Conservation (phyloP, 2,113 vertebrate genomes). For the Cisticola juncidis region DNA sequence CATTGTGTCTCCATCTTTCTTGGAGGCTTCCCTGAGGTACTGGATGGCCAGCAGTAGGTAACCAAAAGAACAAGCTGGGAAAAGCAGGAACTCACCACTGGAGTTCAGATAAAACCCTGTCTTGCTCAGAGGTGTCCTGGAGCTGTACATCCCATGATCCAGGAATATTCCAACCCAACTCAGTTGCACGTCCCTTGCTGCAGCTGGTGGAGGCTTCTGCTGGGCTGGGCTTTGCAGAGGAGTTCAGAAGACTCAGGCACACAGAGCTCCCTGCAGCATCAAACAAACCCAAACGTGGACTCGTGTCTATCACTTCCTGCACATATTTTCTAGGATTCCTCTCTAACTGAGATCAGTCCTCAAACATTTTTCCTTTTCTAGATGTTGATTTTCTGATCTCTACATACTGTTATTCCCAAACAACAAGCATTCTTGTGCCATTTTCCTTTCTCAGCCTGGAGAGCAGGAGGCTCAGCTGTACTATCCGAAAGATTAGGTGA, state of each 20-base stretch:
- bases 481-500: background rate
- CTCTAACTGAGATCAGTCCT: background rate
- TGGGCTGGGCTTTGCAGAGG: background rate
- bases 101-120: background rate
- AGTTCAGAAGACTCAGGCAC: background rate
- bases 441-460: background rate
- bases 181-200: background rate
- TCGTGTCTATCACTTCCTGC: background rate
- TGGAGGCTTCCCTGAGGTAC: background rate
- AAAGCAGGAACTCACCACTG: background rate
- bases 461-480: background rate
- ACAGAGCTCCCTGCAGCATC: background rate
- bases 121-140: background rate
- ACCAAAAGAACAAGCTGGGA: background rate
- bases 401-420: background rate
- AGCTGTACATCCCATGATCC: background rate
- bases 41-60: background rate
- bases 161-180: background rate
- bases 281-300: background rate
- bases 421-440: background rate
- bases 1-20: background rate
- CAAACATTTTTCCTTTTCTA: background rate
- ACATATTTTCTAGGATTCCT: background rate
- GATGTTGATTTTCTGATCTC: background rate
- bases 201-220: background rate